Conservation (phyloP, 2,797 vertebrate species). For the Cyclura pinguis region DNA sequence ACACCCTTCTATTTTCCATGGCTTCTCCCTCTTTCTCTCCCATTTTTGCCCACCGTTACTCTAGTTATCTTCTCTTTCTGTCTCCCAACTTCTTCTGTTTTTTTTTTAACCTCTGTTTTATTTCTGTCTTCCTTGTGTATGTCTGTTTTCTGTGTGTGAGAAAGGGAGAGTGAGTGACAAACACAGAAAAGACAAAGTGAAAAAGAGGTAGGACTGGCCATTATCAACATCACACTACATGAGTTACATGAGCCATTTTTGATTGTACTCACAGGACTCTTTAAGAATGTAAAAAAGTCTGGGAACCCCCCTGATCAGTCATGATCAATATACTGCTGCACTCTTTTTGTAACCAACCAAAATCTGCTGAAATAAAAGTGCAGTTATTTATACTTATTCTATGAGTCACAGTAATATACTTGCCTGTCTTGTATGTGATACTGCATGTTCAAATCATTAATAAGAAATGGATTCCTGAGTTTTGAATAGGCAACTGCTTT, state of each 20-base stretch:
- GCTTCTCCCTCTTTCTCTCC: background rate
- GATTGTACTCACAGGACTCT: background rate
- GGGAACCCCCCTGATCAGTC: background rate
- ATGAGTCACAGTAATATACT: constrained; percentile 52
- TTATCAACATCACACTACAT: background rate
- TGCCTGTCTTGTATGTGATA: constrained; percentile 93
- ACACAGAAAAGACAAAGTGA: background rate
- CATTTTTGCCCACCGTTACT: background rate
- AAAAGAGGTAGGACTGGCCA: background rate
- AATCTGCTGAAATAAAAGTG: background rate
- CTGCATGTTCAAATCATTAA: constrained; percentile 92
- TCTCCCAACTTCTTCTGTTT: background rate
- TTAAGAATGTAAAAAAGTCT: background rate
- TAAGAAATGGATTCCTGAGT: constrained; percentile 91
- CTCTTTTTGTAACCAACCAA: background rate
- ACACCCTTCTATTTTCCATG: background rate
- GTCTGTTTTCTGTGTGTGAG: background rate
- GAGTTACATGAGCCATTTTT: background rate
- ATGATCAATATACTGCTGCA: background rate
- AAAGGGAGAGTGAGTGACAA: background rate
- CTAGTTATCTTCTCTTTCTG: background rate
- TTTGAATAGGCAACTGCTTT: constrained; percentile 92
- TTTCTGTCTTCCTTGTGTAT: background rate
- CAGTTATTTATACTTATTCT: background rate
- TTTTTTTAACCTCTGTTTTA: background rate